These are phyloP conservation scores for Typhlichthys subterraneus DNA, from an alignment of 2,797 vertebrate genomes.

Conservation along the genomic window DNA sequence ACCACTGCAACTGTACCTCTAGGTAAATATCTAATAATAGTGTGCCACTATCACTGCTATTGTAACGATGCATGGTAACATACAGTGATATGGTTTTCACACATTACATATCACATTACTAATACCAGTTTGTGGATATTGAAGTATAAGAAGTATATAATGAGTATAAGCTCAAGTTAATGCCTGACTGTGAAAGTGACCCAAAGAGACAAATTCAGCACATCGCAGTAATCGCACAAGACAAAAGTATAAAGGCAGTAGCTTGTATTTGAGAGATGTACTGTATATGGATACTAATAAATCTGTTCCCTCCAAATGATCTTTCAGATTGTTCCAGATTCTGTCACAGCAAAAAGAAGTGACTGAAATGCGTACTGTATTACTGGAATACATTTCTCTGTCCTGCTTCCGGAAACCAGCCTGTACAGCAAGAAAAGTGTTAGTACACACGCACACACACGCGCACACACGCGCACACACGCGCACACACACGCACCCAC, in stretches of 20 bases:
- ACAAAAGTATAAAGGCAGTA: no score
- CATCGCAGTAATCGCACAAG: no score
- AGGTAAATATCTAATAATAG: conserved; percentile 64
- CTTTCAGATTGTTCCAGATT: conserved; percentile 72
- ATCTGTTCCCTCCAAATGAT: conserved; percentile 19
- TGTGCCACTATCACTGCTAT: not conserved
- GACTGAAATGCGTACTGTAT: conserved; percentile 28
- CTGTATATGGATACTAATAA: not conserved
- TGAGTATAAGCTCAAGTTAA: no score
- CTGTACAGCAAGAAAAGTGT: conserved; percentile 62
- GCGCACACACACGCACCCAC: not conserved
- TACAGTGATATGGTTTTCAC: no score
- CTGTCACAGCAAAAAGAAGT: conserved; percentile 49
- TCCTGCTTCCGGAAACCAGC: conserved; percentile 77
- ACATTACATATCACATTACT: no score
- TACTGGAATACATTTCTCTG: conserved; percentile 65
- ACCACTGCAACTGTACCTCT: conserved; percentile 84
- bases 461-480: not conserved
- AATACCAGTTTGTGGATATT: no score
- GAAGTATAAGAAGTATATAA: no score
- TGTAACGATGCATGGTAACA: not conserved
- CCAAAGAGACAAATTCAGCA: no score
- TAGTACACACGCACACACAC: conserved; percentile 27
- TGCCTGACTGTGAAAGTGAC: no score
- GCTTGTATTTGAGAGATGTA: not conserved